These are phyloP conservation scores for Pediacus dermestoides DNA, from an alignment of 2,888 invertebrate genomes.

Conservation along the genomic window DNA sequence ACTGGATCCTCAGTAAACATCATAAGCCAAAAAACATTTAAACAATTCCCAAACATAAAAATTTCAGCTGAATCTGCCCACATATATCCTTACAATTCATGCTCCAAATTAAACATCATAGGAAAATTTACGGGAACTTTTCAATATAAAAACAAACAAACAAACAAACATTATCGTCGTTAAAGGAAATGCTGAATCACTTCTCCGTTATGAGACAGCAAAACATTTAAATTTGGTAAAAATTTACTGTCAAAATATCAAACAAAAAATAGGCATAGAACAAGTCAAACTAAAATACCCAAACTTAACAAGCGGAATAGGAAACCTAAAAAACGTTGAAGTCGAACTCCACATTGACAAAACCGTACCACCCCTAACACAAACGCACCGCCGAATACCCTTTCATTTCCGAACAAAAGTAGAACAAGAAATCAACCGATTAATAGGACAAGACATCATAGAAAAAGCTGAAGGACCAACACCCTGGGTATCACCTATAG, in stretches of 20 bases:
- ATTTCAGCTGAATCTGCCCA: neutral
- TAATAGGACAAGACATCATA: slow-evolving; percentile 11
- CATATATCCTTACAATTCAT: slow-evolving; percentile 5
- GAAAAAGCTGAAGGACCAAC: slow-evolving; percentile 11
- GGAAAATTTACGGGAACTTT: slow-evolving; percentile 9
- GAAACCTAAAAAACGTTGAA: slow-evolving; percentile 22
- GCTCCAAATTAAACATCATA: slow-evolving; percentile 5
- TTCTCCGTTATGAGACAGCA: slow-evolving; percentile 9
- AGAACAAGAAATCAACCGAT: slow-evolving; percentile 7
- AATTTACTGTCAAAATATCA: neutral
- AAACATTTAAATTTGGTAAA: slow-evolving; percentile 7
- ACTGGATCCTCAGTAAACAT: slow-evolving; percentile 12
- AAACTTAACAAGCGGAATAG: slow-evolving; percentile 16
- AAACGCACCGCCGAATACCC: slow-evolving; percentile 18
- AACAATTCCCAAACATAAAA: slow-evolving; percentile 7
- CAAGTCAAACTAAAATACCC: slow-evolving; percentile 8
- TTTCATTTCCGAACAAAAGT: slow-evolving; percentile 14
- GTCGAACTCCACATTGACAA: slow-evolving; percentile 20
- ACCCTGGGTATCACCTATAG: slow-evolving; percentile 17
- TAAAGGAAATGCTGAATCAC: slow-evolving; percentile 5
- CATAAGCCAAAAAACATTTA: slow-evolving; percentile 9
- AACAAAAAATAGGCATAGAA: neutral
- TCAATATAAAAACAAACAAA: slow-evolving; percentile 1
- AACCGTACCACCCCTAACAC: slow-evolving; percentile 12
- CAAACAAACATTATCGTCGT: slow-evolving; percentile 8